phyloP scores from a whole-genome alignment of 1,140 invertebrate species.

The Ceratina japonica region DNA sequence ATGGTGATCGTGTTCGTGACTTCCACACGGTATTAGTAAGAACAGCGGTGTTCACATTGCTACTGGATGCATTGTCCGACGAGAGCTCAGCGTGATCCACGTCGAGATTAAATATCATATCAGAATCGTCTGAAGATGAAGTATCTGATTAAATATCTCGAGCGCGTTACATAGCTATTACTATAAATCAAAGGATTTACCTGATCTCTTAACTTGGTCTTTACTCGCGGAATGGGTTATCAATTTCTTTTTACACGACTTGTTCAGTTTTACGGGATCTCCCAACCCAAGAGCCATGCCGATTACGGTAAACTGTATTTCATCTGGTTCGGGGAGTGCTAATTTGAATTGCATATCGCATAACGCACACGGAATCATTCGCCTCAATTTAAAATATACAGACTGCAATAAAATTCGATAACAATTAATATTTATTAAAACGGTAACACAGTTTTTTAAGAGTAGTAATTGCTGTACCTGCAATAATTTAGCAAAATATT shows the following conservation, averaged over 20 bases:
- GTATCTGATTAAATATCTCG: neutral
- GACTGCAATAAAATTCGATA: conserved; percentile 80
- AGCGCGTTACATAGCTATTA: neutral
- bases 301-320: conserved; percentile 91
- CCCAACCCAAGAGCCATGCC: conserved; percentile 87
- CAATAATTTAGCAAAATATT: conserved; percentile 84
- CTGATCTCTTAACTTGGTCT: conserved; percentile 73
- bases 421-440: neutral
- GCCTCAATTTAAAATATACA: conserved; percentile 91
- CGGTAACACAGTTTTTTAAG: neutral
- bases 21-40: conserved; percentile 59
- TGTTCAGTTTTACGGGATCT: conserved; percentile 80
- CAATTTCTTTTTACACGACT: conserved; percentile 70
- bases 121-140: conserved; percentile 74
- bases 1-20: conserved; percentile 70
- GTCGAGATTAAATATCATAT: conserved; percentile 87
- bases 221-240: conserved; percentile 70
- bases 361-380: conserved; percentile 90
- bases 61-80: conserved; percentile 48
- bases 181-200: conserved; percentile 41
- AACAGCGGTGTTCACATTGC: conserved; percentile 48
- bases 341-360: conserved; percentile 89
- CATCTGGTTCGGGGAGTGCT: conserved; percentile 92
- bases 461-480: conserved; percentile 76
- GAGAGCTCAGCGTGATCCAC: conserved; percentile 80